Evolutionary conservation across 2,797 vertebrate genomes (phyloP).

Genomic region (Morus bassanus): DNA sequence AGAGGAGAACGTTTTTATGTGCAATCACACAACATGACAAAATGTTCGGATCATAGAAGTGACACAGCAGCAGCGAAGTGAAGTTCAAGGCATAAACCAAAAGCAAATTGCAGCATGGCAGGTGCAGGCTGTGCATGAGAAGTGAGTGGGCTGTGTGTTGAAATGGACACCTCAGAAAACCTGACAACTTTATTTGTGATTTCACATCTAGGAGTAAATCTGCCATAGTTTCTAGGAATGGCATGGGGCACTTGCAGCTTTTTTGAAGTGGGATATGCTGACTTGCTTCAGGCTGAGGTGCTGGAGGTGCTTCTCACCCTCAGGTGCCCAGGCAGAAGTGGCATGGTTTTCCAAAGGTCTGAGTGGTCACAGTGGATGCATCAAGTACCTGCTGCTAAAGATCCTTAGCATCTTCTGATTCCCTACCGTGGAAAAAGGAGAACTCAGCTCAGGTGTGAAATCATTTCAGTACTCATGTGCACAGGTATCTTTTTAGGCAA

Average conservation of each 20-base stretch:
- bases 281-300: not conserved
- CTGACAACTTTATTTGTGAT: not conserved
- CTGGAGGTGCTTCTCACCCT: not conserved
- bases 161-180: not conserved
- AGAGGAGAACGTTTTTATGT: not conserved
- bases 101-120: not conserved
- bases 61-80: accelerated
- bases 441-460: not conserved
- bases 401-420: not conserved
- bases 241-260: not conserved
- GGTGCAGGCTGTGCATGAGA: not conserved
- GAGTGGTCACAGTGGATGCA: not conserved
- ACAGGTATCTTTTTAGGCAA: not conserved
- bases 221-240: not conserved
- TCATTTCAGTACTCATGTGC: not conserved
- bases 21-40: not conserved
- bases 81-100: not conserved
- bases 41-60: not conserved
- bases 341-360: not conserved
- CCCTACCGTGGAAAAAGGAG: not conserved
- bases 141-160: not conserved
- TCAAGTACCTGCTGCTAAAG: not conserved
- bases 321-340: not conserved
- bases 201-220: not conserved
- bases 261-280: not conserved